These are phyloP conservation scores for Coelinius sp. DNA, from an alignment of 2,888 invertebrate species.

Conservation along the genomic window DNA sequence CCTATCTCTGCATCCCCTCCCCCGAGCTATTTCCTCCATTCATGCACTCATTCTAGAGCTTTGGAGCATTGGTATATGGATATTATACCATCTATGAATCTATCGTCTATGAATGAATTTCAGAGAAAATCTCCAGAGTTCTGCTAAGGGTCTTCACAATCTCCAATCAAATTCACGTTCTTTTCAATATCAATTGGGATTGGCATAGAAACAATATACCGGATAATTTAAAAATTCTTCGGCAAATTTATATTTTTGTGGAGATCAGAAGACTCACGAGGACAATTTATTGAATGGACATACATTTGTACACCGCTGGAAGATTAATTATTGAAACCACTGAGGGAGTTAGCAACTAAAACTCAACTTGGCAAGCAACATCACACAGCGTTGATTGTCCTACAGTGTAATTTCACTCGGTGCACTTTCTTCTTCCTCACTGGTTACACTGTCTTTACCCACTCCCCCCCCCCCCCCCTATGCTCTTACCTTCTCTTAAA, in stretches of 20 bases:
- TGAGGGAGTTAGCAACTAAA: slow-evolving; percentile 12
- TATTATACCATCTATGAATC: background rate
- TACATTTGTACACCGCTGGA: background rate
- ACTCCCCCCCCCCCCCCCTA: background rate
- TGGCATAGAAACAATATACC: too few species aligned
- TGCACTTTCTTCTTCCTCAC: background rate
- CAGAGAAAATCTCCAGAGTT: too few species aligned
- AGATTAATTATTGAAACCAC: slow-evolving; percentile 18
- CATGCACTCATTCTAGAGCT: background rate
- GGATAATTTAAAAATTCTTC: too few species aligned
- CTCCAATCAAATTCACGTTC: too few species aligned
- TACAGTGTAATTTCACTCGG: slow-evolving; percentile 18
- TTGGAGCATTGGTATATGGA: too few species aligned
- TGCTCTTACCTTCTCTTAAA: slow-evolving; percentile 12
- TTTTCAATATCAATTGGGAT: too few species aligned
- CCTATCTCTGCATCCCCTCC: background rate
- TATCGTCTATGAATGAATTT: too few species aligned
- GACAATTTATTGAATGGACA: background rate
- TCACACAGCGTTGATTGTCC: slow-evolving; percentile 10
- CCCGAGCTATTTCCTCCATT: background rate
- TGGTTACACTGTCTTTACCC: background rate
- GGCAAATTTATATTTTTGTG: too few species aligned
- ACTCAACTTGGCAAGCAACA: background rate
- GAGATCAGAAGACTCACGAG: background rate
- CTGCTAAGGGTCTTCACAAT: too few species aligned